Base-by-base conservation (phyloP, 2,888 invertebrate genomes). In the Callimorpha dominula region DNA sequence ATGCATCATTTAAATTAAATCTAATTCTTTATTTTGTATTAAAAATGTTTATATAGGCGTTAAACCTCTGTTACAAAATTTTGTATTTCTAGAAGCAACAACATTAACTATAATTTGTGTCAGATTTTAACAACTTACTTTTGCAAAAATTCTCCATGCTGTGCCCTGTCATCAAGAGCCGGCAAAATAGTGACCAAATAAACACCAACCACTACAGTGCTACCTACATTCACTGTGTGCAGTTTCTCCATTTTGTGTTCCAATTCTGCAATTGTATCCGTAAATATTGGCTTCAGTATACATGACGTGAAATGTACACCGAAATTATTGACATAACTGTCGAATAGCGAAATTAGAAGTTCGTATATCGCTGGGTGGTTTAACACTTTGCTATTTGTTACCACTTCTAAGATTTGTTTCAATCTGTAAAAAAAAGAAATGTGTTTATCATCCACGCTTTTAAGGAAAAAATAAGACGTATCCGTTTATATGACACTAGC, bases 171-270 rank as follows among this genome's bases (percentile, higher is more conserved):
- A 65, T 96, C 96, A 43, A 96, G 88, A 20, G 94, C 96, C 62
- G 94, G 88, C 71, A 97, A 93, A 69, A 97, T 88, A 9, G 96
- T 93, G 0, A 96, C 96, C 75, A 97, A 91, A 89, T 97, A 97
- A 31, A 96, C 94, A 0, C 97, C 97, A 70, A 97, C 96, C 17
- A 96, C 91, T 54, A 96, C 95, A 20, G 96, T 93, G 84, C 95
- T 96, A 43, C 96, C 96, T 79, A 93, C 94, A 87, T 94, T 96
- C 83, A 96, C 94, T 72, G 89, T 88, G 79, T 94, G 96, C 71
- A 94, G 90, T 88, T 96, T 96, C 81, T 96, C 96, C 86, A 97
- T 94, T 85, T 96, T 96, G 79, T 96, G 96, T 87, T 97, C 97
- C 74, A 97, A 89, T 78, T 95, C 96, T 68, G 93, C 90, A 73